Evolutionary conservation across 2,113 vertebrate genomes (phyloP).

Genomic region (Halichoeres trimaculatus): DNA sequence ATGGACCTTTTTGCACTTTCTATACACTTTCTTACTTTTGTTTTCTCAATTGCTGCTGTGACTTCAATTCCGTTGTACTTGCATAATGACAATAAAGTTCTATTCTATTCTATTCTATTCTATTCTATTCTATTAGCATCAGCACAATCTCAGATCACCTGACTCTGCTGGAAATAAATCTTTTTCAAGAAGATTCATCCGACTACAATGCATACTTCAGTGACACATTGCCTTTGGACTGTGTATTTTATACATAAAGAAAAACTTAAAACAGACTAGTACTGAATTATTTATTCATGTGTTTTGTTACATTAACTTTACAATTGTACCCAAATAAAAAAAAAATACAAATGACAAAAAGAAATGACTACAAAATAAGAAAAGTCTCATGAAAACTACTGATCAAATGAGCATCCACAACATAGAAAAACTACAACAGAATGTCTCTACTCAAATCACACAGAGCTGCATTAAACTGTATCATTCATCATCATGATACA

Average conservation of each 20-base stretch:
- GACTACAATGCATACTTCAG: not conserved
- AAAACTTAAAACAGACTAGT: constrained; percentile 21
- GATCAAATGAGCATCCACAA: constrained; percentile 21
- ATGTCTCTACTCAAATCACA: constrained; percentile 14
- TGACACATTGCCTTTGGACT: not conserved
- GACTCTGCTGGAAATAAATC: not conserved
- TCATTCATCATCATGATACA: constrained; percentile 12
- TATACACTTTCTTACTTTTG: too few relatives aligned
- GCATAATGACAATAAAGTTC: too few relatives aligned
- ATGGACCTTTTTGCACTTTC: too few relatives aligned
- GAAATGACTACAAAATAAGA: not conserved
- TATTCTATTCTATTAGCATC: too few relatives aligned
- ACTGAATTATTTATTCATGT: constrained; percentile 56
- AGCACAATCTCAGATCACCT: not conserved
- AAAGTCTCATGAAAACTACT: constrained; percentile 17
- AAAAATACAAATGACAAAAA: constrained; percentile 9
- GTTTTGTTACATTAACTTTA: constrained; percentile 43
- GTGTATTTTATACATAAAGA: not conserved
- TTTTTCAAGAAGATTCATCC: not conserved
- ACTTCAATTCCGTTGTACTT: too few relatives aligned
- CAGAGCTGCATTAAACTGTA: constrained; percentile 21
- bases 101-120: too few relatives aligned
- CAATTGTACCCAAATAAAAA: constrained; percentile 49
- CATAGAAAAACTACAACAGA: constrained; percentile 33
- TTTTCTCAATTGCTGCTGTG: too few relatives aligned